Evolutionary conservation across 1,140 invertebrate genomes (phyloP), one percentile per base, ranked within the genome.

Genomic region (Halyomorpha halys): DNA sequence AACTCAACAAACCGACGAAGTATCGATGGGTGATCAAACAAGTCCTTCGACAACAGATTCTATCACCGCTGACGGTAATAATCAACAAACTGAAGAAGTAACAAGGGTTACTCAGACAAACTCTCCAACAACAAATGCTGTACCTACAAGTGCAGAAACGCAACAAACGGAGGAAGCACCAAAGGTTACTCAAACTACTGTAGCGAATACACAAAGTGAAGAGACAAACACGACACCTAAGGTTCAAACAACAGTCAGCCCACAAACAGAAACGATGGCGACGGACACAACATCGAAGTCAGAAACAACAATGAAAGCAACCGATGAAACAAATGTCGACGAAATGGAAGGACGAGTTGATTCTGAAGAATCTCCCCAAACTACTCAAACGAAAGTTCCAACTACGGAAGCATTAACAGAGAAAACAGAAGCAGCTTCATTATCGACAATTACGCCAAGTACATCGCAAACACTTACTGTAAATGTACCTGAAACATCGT

Each of bases 241-340:
- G 2, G 47, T 16, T 49, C 39, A 62, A 30, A 30, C 27, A 4
- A 30, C 27, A 30, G 27, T 30, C 8, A 39, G 11, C 11, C 11
- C 34, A 2, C 21, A 8, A 47, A 65, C 68, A 19, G 67, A 61
- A 23, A 59, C 62, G 14, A 70, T 67, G 54, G 68, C 65, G 45
- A 6, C 63, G 30, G 13, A 15, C n/a, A 68, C 64, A 53, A 23
- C 61, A 34, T 67, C 71, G 62, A 66, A 64, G 9, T 11, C 69
- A 2, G 51, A 65, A 63, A 23, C 15, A n/a, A 14, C 63, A 44
- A 64, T 54, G 8, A 27, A 19, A 21, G 11, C 13, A 39, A 51
- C 62, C 53, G 18, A 44, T 51, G 27, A 30, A 49, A 21, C 15
- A 44, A 25, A 19, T 30, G 51, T 39, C 9, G 49, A 25, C 9